Percentiles rank a stretch among this genome's conserved stretches.
Conservation (phyloP, 2,888 invertebrate genomes). For the Ectobius pallidus region DNA sequence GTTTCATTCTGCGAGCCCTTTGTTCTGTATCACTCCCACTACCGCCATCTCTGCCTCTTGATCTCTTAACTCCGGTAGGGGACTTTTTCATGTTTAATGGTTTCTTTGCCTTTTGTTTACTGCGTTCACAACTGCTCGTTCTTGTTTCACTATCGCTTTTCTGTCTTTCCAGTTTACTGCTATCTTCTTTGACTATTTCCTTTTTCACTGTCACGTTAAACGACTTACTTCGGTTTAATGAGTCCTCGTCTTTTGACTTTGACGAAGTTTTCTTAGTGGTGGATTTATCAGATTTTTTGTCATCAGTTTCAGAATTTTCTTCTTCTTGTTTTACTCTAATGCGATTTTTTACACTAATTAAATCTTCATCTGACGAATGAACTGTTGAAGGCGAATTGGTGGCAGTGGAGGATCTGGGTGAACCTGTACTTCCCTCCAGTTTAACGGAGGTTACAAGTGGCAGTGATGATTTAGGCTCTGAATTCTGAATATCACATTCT, state of each 20-base stretch:
- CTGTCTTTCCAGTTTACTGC: background rate
- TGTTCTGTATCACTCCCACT: slow-evolving; percentile 37
- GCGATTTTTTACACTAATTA: slow-evolving; percentile 12
- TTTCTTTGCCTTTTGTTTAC: slow-evolving; percentile 19
- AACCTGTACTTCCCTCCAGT: background rate
- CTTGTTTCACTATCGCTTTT: background rate
- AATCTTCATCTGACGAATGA: slow-evolving; percentile 10
- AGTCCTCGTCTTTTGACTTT: background rate
- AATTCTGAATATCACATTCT: background rate
- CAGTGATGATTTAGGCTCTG: background rate
- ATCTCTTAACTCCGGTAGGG: background rate
- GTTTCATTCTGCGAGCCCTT: slow-evolving; percentile 58
- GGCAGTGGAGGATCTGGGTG: background rate
- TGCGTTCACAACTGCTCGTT: background rate
- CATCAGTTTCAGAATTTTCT: background rate
- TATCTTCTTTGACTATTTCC: background rate
- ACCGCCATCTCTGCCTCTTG: slow-evolving; percentile 57
- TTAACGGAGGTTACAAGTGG: background rate
- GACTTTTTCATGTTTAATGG: background rate
- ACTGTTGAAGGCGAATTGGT: background rate
- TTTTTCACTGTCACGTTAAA: background rate
- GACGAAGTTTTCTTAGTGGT: background rate
- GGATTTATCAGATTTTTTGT: background rate
- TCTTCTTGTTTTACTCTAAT: slow-evolving; percentile 15
- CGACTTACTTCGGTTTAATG: background rate